Base-by-base conservation (phyloP, 2,888 invertebrate genomes). In the Sphinx pinastri region DNA sequence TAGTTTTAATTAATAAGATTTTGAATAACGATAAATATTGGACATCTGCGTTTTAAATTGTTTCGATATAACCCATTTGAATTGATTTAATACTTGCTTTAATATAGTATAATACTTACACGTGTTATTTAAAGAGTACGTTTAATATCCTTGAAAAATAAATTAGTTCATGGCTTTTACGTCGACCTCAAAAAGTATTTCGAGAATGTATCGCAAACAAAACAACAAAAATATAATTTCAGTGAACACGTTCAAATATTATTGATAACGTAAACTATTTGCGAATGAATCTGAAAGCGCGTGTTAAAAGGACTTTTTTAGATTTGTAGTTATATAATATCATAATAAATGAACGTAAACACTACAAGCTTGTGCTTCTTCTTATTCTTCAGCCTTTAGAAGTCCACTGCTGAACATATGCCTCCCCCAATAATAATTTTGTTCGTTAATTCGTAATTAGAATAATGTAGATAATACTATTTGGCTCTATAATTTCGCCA, bases 111-210 rank as follows among this genome's bases (percentile, higher is more conserved):
- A 60, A 54, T n/a, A 16, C 6, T 11, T 60, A 45, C 57, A 57
- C 57, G 57, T 25, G 57, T 57, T 60, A 60, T 60, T 60, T 47
- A 45, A 60, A 60, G 16, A 16, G 11, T 47, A 16, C 59, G n/a
- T 12, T 16, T 47, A 11, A 16, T 49, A 63, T 49, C 63, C 60
- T 60, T 60, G 45, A 49, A 47, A 19, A 63, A 63, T 49, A 63
- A 63, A 63, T 63, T 63, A 19, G 47, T 63, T 63, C 47, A 63
- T 63, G 63, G 49, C 49, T 63, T 63, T 63, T 45, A 63, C 49
- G 47, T 19, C 19, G 63, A 63, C 47, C 63, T 63, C 63, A 49
- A 49, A 38, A 63, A 49, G 63, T 63, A 63, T 63, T 63, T 63
- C 49, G 16, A 19, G 49, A 63, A 49, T 63, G 47, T 49, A 63